Base-by-base conservation (phyloP, 2,797 vertebrate species). In the Podarcis siculus region DNA sequence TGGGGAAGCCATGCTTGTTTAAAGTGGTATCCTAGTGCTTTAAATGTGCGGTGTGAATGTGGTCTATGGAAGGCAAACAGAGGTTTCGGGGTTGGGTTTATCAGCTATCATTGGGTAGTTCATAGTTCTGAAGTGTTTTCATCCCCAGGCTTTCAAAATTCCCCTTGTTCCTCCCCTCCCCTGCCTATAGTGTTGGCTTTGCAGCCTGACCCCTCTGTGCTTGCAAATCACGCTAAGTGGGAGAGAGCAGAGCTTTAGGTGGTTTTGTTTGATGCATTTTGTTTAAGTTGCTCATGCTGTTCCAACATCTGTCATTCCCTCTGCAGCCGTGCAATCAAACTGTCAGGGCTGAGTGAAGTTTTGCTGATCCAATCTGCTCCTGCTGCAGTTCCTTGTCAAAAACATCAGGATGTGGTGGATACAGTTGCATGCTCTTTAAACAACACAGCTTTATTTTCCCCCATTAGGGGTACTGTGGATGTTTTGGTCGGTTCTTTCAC, bases 281-380 rank as follows among this genome's bases (percentile, higher is more conserved):
- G 92, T 89, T 91, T 91, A 83, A 79, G 81, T 85, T 89, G 71
- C 79, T 94, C 58, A 67, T 92, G 89, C 86, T 89, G 87, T 82
- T 93, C 83, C 82, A 91, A 85, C 94, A 94, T 94, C 95, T 95
- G 93, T 94, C 94, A 94, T 90, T 90, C 86, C 92, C 90, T 93
- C 89, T 91, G 75, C 82, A 90, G 93, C 89, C 95, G 79, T 49
- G 80, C 91, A 94, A 93, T 94, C 92, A 93, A 93, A 93, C 90
- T 95, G 92, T 93, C 95, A 95, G 89, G 86, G 90, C 89, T 93
- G 87, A 95, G 90, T 91, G 93, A 95, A 91, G 93, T 93, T 95
- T 92, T 94, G 93, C 90, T 95, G 94, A 94, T 93, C 87, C 91
- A 89, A 86, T 89, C 80, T 92, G 89, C 92, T 93, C 91, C 85